These are phyloP conservation scores for Drosophila elegans DNA, from an alignment of 1,140 invertebrate genomes.

Conservation along the genomic window DNA sequence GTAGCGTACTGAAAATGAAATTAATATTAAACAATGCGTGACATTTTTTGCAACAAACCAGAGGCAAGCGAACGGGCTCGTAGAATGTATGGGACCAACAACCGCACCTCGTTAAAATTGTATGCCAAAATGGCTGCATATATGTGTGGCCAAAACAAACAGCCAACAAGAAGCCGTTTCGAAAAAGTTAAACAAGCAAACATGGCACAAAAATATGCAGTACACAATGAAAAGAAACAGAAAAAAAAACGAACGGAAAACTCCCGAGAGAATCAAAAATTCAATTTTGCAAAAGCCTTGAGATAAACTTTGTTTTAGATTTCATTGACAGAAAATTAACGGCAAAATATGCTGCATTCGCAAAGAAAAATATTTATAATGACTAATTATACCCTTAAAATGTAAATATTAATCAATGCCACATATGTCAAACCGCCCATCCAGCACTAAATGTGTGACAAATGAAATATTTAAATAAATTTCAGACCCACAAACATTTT, in stretches of 20 bases:
- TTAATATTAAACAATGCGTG: constrained; percentile 62
- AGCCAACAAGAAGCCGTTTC: constrained; percentile 56
- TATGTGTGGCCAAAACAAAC: constrained; percentile 41
- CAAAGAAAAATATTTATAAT: background rate
- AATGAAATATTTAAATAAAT: constrained; percentile 80
- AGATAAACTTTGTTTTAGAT: constrained; percentile 1
- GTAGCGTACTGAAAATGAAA: constrained; percentile 52
- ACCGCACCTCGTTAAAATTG: constrained; percentile 76
- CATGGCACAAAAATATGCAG: constrained; percentile 34
- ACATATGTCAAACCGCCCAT: constrained; percentile 18
- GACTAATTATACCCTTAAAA: constrained; percentile 1
- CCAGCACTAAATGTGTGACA: constrained; percentile 64
- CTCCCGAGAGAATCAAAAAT: constrained; percentile 24
- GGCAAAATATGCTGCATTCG: background rate
- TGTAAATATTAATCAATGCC: constrained; percentile 48
- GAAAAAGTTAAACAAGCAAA: constrained; percentile 72
- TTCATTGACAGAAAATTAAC: background rate
- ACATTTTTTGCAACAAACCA: constrained; percentile 59
- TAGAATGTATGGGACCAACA: constrained; percentile 34
- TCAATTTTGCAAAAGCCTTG: constrained; percentile 13
- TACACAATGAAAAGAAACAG: constrained; percentile 31
- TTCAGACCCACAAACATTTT: constrained; percentile 71
- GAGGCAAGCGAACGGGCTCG: constrained; percentile 26
- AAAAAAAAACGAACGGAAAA: background rate
- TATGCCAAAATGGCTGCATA: constrained; percentile 65